Base-by-base conservation (phyloP, 2,797 vertebrate genomes). In the Aselliscus stoliczkanus region DNA sequence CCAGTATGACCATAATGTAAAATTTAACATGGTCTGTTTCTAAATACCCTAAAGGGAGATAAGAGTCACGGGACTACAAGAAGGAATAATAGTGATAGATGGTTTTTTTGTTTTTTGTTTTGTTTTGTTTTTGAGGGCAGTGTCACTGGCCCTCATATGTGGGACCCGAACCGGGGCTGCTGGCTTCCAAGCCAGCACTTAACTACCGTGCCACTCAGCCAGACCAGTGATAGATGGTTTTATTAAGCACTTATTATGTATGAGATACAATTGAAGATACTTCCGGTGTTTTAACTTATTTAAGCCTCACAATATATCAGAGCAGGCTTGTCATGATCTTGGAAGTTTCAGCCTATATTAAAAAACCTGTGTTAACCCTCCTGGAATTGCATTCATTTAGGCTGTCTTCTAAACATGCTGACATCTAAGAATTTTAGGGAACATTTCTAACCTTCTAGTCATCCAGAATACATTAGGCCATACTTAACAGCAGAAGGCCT, bases 401-500 rank as follows among this genome's bases (percentile, higher is more conserved):
- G 62, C 50, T 83, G 4, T 60, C 85, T 90, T 95, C 21, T 23
- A 92, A 96, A 95, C 11, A 87, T 47, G 69, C 12, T 52, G 84
- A 54, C 37, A 72, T 84, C 82, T 87, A 88, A 81, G 81, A 85
- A 50, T 96, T 95, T 94, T 20, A 85, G 20, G 52, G 27, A 4
- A 44, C 58, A 54, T 47, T 56, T 58, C 64, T 60, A 88, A 87
- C 77, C 81, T 92, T 94, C 64, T 84, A 31, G 27, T 79, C 95
- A n/a, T 25, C 80, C 90, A 92, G 83, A 96, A 29, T 14, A 96
- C 58, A 77, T 90, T 90, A 60, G 94, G 27, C 34, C 75, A 13
- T 17, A 83, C 21, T 83, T 79, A 97, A 27, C 12, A 96, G 96
- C 29, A 92, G 70, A 97, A 96, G 88, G 21, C 56, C 97, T 97